A percentile compares a stretch with the other conserved stretches of the same genome.
phyloP scores from a whole-genome alignment of 2,888 invertebrate genomes.

The Athalia cordata region DNA sequence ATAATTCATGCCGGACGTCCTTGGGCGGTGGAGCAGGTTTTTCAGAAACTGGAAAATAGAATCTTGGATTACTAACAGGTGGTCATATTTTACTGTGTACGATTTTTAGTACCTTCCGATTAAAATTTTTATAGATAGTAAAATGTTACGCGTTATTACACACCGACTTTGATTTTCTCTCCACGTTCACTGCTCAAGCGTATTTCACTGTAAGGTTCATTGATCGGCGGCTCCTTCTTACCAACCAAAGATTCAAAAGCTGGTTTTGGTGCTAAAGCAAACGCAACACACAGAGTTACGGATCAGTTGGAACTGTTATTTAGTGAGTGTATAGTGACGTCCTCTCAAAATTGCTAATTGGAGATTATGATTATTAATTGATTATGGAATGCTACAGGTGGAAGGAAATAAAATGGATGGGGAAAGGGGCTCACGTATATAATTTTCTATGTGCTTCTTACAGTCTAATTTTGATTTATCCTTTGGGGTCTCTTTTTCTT shows the following conservation, averaged over 20 bases:
- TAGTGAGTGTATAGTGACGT: not conserved
- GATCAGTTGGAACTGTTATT: not conserved
- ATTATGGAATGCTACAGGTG: not conserved
- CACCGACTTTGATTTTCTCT: conserved; percentile 69
- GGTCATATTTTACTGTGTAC: conserved; percentile 12
- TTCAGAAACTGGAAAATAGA: conserved; percentile 59
- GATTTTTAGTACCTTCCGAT: not conserved
- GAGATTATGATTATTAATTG: not conserved
- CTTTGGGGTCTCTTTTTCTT: conserved; percentile 62
- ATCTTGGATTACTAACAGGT: not conserved
- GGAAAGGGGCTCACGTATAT: conserved; percentile 64
- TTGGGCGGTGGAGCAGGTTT: conserved; percentile 60
- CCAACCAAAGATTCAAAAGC: conserved; percentile 66
- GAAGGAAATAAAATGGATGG: conserved; percentile 50
- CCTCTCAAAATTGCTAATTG: not conserved
- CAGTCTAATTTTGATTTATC: conserved; percentile 56
- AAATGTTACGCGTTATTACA: conserved; percentile 52
- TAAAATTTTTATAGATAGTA: not conserved
- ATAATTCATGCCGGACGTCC: conserved; percentile 57
- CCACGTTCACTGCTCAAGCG: conserved; percentile 71
- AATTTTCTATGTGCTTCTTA: conserved; percentile 59
- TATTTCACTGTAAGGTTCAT: conserved; percentile 72
- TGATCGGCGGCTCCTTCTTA: conserved; percentile 60
- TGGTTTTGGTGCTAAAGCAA: conserved; percentile 68
- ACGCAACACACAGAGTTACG: conserved; percentile 26